These are phyloP conservation scores for Apodemus agrarius DNA, from an alignment of 2,797 vertebrate genomes.

Conservation along the genomic window DNA sequence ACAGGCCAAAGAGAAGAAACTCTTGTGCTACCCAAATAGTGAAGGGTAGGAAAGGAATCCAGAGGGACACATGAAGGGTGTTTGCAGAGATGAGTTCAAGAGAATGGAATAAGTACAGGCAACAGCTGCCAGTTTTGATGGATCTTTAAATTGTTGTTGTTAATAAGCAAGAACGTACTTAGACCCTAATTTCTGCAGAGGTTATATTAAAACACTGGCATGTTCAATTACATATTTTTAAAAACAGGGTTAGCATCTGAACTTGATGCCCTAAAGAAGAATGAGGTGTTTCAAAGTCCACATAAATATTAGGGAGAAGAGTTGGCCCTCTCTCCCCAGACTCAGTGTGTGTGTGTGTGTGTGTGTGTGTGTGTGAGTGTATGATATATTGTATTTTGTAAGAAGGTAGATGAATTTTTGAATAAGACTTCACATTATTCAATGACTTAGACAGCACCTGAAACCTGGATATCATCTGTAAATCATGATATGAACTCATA, in stretches of 20 bases:
- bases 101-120: background rate
- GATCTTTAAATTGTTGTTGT: background rate
- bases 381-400: background rate
- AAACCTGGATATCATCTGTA: background rate
- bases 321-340: background rate
- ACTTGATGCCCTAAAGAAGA: background rate
- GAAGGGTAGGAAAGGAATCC: background rate
- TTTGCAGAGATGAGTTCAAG: background rate
- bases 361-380: no score
- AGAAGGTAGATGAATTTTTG: background rate
- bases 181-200: background rate
- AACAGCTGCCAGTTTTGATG: background rate
- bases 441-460: background rate
- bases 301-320: background rate
- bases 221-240: background rate
- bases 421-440: background rate
- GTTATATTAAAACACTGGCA: background rate
- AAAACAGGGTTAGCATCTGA: background rate
- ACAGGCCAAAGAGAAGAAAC: background rate
- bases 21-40: background rate
- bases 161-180: background rate
- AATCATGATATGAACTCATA: background rate
- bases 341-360: background rate
- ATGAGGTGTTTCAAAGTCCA: constrained; percentile 13
- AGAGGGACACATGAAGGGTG: background rate